Base-by-base conservation (phyloP, 2,113 vertebrate genomes). In the Perognathus longimembris region DNA sequence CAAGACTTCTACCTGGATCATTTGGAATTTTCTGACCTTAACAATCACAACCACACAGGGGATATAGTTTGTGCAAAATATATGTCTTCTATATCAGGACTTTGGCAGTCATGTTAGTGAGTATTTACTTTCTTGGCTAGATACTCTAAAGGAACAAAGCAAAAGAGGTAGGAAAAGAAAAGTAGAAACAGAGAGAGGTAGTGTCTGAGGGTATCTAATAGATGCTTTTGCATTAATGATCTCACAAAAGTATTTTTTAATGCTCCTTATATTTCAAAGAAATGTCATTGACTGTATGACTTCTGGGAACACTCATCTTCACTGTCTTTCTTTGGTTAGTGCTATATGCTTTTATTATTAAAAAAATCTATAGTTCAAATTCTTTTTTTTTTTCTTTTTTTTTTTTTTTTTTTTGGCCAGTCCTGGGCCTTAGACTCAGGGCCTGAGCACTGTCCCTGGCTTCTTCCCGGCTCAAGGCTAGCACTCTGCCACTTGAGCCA, bases 181-280 rank as follows among this genome's bases (percentile, higher is more conserved):
- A 54, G 17, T 54, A 22, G 34, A 38, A 69, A 67, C 20, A 73
- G 1, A 26, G 38, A 74, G 50, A 38, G 66, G 75, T 90, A 75
- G 70, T 42, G 28, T 92, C 38, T 90, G 75, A 79, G 66, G 74
- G 85, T 77, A 82, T 70, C 40, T 90, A 95, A 91, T 77, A 78
- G 70, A 63, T 86, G 21, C 40, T 95, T 95, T 89, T 38, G 57
- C 61, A 77, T 94, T 95, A 89, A 86, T 94, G 83, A 89, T 83
- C 45, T 90, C 84, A 93, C 76, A 96, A 96, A 88, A 95, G 80
- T 42, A n/a, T n/a, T n/a, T 61, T 61, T 40, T 74, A 95, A 77
- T 83, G 71, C 22, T 77, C 34, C 76, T 85, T 94, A 77, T 66
- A 94, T 93, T 88, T 95, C 69, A 90, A 80, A 82, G 45, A 73